A percentile compares a stretch with the other conserved stretches of the same genome.
These are phyloP conservation scores for Corythornis cristatus DNA, from an alignment of 2,113 vertebrate species.

Conservation along the genomic window DNA sequence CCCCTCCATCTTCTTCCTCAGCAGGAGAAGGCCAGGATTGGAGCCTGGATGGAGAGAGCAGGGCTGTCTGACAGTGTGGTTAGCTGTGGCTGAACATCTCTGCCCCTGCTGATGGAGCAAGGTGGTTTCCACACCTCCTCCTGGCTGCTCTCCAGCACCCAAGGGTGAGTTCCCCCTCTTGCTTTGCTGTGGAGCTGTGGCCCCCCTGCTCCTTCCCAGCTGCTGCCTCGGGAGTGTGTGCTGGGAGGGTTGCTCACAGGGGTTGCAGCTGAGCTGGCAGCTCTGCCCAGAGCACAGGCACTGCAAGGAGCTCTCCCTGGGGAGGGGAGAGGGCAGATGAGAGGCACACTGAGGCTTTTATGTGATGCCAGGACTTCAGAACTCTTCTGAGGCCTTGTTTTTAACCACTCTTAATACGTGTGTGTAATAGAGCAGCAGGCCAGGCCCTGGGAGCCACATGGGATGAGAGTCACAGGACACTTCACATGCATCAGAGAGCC, in stretches of 20 bases:
- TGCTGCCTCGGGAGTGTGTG: background rate
- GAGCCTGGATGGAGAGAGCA: background rate
- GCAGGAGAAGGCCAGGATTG: background rate
- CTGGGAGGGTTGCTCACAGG: background rate
- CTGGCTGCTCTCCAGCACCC: background rate
- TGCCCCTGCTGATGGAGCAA: background rate
- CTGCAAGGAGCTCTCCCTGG: background rate
- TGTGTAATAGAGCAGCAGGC: background rate
- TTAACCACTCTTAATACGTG: background rate
- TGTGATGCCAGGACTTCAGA: constrained; percentile 6
- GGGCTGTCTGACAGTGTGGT: background rate
- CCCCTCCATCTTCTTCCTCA: background rate
- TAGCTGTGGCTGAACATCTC: background rate
- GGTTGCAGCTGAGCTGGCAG: background rate
- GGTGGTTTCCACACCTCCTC: fast-evolving
- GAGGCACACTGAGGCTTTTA: constrained; percentile 13
- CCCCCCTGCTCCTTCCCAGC: background rate
- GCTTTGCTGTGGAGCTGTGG: background rate
- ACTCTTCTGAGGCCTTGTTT: background rate
- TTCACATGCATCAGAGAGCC: background rate
- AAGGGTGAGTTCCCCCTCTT: background rate
- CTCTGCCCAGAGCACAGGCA: background rate
- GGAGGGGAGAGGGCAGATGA: constrained; percentile 26
- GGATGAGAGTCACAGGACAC: constrained; percentile 1
- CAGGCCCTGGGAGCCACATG: background rate